These are phyloP conservation scores for Psilanteris sp. DNA, from an alignment of 1,140 invertebrate species.

Conservation along the genomic window DNA sequence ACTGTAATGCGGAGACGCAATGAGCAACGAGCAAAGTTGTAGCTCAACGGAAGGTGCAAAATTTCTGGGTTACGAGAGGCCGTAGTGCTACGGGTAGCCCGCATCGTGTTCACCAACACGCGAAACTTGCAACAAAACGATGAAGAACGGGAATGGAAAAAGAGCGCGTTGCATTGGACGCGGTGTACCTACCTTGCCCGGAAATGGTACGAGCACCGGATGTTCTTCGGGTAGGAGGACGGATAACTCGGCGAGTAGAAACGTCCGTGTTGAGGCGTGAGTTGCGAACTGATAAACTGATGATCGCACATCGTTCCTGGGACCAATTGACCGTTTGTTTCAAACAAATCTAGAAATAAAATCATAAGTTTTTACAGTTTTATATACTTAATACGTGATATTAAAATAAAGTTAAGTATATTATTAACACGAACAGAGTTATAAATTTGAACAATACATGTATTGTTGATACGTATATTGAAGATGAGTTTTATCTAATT, in stretches of 20 bases:
- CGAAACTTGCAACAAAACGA: slow-evolving; percentile 29
- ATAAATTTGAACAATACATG: too few species aligned
- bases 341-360: slow-evolving; percentile 85
- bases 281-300: slow-evolving; percentile 85
- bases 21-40: slow-evolving; percentile 75
- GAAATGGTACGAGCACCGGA: slow-evolving; percentile 88
- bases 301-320: slow-evolving; percentile 88
- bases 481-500: too few species aligned
- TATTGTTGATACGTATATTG: too few species aligned
- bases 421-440: too few species aligned
- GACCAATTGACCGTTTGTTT: slow-evolving; percentile 85
- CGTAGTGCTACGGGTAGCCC: slow-evolving; percentile 47
- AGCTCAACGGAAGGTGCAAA: slow-evolving; percentile 68
- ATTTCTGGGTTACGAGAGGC: slow-evolving; percentile 70
- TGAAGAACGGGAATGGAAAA: slow-evolving; percentile 33
- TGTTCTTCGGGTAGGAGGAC: slow-evolving; percentile 89
- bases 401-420: too few species aligned
- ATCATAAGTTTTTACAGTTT: neutral
- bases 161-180: slow-evolving; percentile 43
- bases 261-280: slow-evolving; percentile 83
- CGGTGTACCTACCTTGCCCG: slow-evolving; percentile 83
- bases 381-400: too few species aligned
- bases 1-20: slow-evolving; percentile 69
- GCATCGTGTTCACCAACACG: slow-evolving; percentile 32
- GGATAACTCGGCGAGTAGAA: slow-evolving; percentile 92